Base-by-base conservation (phyloP, 2,888 invertebrate species). In the Nudaria mundana region DNA sequence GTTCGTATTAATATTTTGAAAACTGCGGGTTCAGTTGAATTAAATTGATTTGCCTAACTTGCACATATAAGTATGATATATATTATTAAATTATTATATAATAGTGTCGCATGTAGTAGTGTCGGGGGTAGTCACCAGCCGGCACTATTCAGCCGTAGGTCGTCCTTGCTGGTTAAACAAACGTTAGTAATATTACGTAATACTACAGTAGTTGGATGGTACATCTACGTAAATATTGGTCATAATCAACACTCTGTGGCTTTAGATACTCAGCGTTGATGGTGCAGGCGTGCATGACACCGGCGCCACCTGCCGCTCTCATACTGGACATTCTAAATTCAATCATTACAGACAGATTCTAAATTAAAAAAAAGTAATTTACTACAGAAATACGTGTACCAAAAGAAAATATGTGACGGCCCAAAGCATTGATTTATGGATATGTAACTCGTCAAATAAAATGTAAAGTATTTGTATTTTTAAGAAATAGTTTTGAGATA, bases 221-320 rank as follows among this genome's bases (percentile, higher is more conserved):
- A 77, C 77, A 82, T 81, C 76, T 81, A 79, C 68, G 79, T 81
- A 83, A 87, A 87, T 85, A 85, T 85, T 83, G 81, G 78, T 73
- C 71, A 75, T 71, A 74, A 78, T 78, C 78, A 78, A 77, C 80
- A 80, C 75, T 18, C 18, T 63, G 57, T 66, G 61, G 64, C 49
- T 63, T 55, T 61, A 69, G 68, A 70, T 70, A 70, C 65, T 65
- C 52, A 62, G 55, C 67, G 60, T 63, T 65, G n/a, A 66, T 55
- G 64, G 66, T 75, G 67, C 72, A 66, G 53, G 71, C 72, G 56
- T 71, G 76, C 74, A 71, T 54, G 40, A 50, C 52, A 33, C 55
- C 58, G 40, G 42, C 48, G 52, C 40, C 76, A 76, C 75, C 77
- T 78, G 76, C 71, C 63, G 43, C 41, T 37, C 10, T 7, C 37